A percentile compares a stretch with the other conserved stretches of the same genome.
phyloP scores from a whole-genome alignment of 2,113 vertebrate species.

The Ctenodactylus gundi region DNA sequence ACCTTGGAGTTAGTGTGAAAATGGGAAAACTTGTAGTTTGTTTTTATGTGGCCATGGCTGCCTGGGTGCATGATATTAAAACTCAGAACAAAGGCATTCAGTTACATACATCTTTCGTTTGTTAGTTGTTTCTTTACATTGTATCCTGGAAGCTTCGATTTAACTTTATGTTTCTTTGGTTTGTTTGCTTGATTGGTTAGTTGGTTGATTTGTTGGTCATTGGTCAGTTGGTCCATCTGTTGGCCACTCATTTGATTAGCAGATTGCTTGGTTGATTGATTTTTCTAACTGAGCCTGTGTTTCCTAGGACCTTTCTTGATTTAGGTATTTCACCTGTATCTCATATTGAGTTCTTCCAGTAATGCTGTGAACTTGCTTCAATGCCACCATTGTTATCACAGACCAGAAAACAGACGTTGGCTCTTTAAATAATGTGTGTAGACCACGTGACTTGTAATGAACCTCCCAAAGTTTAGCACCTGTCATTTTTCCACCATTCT shows the following conservation, averaged over 20 bases:
- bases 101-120: background rate
- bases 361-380: background rate
- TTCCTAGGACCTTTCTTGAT: background rate
- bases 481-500: background rate
- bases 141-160: background rate
- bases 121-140: background rate
- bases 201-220: background rate
- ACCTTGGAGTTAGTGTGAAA: fast-evolving
- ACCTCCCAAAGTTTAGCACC: background rate
- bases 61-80: background rate
- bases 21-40: background rate
- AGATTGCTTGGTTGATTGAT: no score
- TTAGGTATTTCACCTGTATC: background rate
- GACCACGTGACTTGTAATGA: background rate
- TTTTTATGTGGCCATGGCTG: background rate
- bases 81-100: background rate
- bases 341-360: background rate
- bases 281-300: background rate
- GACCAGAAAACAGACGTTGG: background rate
- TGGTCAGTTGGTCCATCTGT: background rate
- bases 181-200: background rate
- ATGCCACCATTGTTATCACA: background rate
- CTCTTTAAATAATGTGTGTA: background rate
- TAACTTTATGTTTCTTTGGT: background rate
- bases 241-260: no score